Percentiles rank a stretch among this genome's conserved stretches.
Evolutionary conservation across 1,140 invertebrate genomes (phyloP).

Genomic region (Drosophila sulfurigaster): DNA sequence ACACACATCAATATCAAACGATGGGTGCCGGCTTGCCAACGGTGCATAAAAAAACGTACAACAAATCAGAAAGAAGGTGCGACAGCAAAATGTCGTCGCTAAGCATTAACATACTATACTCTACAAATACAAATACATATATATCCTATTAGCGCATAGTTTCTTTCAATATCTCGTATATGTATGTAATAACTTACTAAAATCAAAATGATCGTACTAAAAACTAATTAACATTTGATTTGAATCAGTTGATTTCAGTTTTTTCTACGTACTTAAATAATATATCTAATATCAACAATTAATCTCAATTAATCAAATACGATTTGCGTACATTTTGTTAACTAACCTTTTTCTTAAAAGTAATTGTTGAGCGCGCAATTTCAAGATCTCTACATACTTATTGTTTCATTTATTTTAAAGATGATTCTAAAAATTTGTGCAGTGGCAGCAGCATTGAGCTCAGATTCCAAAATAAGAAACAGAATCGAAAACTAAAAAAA

Average conservation of each 20-base stretch:
- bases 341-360: constrained; percentile 60
- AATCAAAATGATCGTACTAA: constrained; percentile 56
- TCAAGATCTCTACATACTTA: constrained; percentile 37
- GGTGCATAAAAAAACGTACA: constrained; percentile 85
- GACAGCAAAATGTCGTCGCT: constrained; percentile 85
- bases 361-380: constrained; percentile 61
- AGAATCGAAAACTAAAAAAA: constrained; percentile 32
- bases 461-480: constrained; percentile 12
- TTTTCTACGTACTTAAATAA: constrained; percentile 46
- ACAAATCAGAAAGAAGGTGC: constrained; percentile 85
- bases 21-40: constrained; percentile 85
- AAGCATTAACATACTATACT: constrained; percentile 62
- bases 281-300: constrained; percentile 24
- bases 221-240: constrained; percentile 66
- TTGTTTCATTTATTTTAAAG: constrained; percentile 61
- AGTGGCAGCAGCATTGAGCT: constrained; percentile 71
- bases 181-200: constrained; percentile 60
- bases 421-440: constrained; percentile 54
- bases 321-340: constrained; percentile 27
- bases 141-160: constrained; percentile 77
- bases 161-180: constrained; percentile 75
- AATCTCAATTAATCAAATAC: constrained; percentile 33
- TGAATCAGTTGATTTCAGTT: constrained; percentile 50
- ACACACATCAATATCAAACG: constrained; percentile 76
- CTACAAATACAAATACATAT: constrained; percentile 32